Evolutionary conservation across 2,113 vertebrate genomes (phyloP).

Genomic region (Xyrauchen texanus): DNA sequence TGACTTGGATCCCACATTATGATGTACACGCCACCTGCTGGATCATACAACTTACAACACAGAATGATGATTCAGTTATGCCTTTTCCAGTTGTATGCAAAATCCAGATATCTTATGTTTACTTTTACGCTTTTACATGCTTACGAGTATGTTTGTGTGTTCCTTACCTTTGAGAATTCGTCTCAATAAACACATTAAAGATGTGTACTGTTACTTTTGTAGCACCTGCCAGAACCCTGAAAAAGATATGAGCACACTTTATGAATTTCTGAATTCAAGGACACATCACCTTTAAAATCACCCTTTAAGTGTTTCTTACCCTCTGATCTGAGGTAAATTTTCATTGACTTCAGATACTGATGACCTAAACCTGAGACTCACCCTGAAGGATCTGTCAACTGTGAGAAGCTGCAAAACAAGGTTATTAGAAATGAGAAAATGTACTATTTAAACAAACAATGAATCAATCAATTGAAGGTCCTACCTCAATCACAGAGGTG

Average conservation of each 20-base stretch:
- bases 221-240: conserved; percentile 72
- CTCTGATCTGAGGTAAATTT: conserved; percentile 61
- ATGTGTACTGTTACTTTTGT: conserved; percentile 81
- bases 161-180: conserved; percentile 32
- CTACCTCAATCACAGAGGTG: conserved; percentile 75
- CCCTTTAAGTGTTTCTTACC: conserved; percentile 64
- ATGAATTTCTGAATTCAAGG: too few species aligned
- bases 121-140: too few species aligned
- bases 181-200: conserved; percentile 31
- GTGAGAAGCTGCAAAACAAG: conserved; percentile 79
- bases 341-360: conserved; percentile 61
- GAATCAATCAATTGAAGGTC: conserved; percentile 21
- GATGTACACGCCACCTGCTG: conserved; percentile 25
- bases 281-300: not conserved
- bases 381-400: conserved; percentile 77
- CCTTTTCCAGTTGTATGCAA: too few species aligned
- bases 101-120: too few species aligned
- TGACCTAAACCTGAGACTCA: conserved; percentile 73
- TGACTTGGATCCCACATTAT: not conserved
- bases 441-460: not conserved
- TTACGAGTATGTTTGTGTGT: too few species aligned
- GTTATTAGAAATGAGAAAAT: too few species aligned
- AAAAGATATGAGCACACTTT: conserved; percentile 7
- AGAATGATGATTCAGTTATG: not conserved
- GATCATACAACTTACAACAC: conserved; percentile 14